A percentile compares a stretch with the other conserved stretches of the same genome.
Conservation (phyloP, 1,140 invertebrate genomes). For the Pachypsylla venusta region DNA sequence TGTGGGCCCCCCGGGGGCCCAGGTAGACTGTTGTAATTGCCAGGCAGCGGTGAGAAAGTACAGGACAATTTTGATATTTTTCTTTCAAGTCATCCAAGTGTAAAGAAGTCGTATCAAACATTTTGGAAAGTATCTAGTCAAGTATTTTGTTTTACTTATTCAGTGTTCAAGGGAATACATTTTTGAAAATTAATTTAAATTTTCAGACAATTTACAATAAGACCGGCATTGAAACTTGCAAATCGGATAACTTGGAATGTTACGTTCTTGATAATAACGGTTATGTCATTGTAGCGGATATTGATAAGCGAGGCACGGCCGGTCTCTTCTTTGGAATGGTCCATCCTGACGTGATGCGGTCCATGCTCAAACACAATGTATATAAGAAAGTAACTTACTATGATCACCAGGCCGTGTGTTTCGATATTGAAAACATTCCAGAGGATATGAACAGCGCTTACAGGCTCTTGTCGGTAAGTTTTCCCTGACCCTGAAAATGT, state of each 20-base stretch:
- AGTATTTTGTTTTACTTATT: too few relatives aligned
- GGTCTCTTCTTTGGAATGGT: constrained; percentile 80
- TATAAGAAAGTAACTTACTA: constrained; percentile 60
- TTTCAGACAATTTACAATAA: constrained; percentile 5
- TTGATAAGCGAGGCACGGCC: constrained; percentile 47
- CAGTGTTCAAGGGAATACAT: too few relatives aligned
- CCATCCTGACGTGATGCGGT: constrained; percentile 57
- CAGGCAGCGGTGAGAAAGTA: too few relatives aligned
- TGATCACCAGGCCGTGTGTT: constrained; percentile 84
- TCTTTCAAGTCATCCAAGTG: too few relatives aligned
- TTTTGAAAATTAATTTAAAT: too few relatives aligned
- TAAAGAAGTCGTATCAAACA: too few relatives aligned
- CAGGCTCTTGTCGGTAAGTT: constrained; percentile 43
- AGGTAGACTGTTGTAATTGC: too few relatives aligned
- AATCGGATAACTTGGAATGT: constrained; percentile 56
- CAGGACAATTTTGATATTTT: too few relatives aligned
- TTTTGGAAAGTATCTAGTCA: too few relatives aligned
- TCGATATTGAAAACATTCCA: constrained; percentile 31
- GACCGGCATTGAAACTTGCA: constrained; percentile 38
- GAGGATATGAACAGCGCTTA: constrained; percentile 34
- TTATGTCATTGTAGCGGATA: constrained; percentile 55
- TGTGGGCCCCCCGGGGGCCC: too few relatives aligned
- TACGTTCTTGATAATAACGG: constrained; percentile 81
- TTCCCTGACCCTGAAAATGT: too few relatives aligned
- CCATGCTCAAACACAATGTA: constrained; percentile 57